Percentiles rank a stretch among this genome's conserved stretches.
Conservation (phyloP, 2,888 invertebrate species). For the Stenoptilia bipunctidactyla region DNA sequence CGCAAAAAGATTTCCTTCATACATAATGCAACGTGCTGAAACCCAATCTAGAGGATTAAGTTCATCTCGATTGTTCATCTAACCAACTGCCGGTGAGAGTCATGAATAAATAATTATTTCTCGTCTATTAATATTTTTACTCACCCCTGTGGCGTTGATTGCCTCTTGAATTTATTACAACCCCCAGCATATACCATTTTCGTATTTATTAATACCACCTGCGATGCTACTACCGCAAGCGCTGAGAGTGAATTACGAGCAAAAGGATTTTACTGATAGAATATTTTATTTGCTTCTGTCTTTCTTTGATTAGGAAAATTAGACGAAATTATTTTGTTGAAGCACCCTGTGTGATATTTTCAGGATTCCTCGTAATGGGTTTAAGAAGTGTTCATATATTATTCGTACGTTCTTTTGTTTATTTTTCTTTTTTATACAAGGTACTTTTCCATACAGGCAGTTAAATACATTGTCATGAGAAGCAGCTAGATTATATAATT, state of each 20-base stretch:
- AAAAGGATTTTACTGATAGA: conserved; percentile 61
- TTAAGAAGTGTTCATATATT: too few species aligned
- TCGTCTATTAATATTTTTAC: conserved; percentile 69
- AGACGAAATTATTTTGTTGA: too few species aligned
- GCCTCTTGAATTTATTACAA: conserved; percentile 71
- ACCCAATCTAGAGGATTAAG: conserved; percentile 13
- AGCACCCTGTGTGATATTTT: too few species aligned
- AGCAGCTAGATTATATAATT: too few species aligned
- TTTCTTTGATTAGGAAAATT: conserved; percentile 34
- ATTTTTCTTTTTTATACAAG: too few species aligned
- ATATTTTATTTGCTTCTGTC: conserved; percentile 60
- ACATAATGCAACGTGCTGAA: background rate
- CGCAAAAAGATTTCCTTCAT: background rate
- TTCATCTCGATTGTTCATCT: conserved; percentile 29
- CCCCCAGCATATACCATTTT: conserved; percentile 57
- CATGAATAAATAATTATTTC: conserved; percentile 70
- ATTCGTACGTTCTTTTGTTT: too few species aligned
- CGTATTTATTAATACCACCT: conserved; percentile 71
- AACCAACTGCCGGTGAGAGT: conserved; percentile 33
- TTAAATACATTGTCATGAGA: too few species aligned
- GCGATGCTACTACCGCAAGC: conserved; percentile 47
- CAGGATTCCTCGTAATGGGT: too few species aligned
- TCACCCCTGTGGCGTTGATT: conserved; percentile 65
- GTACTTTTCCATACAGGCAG: too few species aligned
- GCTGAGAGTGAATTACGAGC: conserved; percentile 58